Conservation (phyloP, 2,113 vertebrate genomes). For the Epinephelus moara region DNA sequence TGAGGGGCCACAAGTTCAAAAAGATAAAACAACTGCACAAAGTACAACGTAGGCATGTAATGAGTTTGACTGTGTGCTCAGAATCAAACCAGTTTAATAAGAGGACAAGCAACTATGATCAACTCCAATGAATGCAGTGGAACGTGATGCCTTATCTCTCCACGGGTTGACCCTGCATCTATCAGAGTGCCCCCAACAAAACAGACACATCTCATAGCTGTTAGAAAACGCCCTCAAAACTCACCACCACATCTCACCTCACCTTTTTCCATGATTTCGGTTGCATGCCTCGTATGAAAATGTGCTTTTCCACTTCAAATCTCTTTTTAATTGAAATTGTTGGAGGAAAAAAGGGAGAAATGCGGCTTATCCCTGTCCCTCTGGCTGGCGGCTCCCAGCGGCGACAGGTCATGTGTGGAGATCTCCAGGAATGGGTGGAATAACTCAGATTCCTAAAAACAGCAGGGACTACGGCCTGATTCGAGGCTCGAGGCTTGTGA, state of each 20-base stretch:
- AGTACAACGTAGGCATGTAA: neutral
- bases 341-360: conserved; percentile 66
- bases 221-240: conserved; percentile 26
- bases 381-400: conserved; percentile 54
- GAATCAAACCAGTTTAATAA: conserved; percentile 16
- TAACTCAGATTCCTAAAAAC: conserved; percentile 79
- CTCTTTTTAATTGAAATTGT: conserved; percentile 84
- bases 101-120: neutral
- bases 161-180: neutral
- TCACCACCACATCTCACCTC: conserved; percentile 14
- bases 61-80: conserved; percentile 7
- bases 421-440: conserved; percentile 76
- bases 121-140: conserved; percentile 4
- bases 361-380: conserved; percentile 76
- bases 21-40: neutral
- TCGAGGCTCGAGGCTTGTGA: conserved; percentile 31
- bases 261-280: conserved; percentile 37
- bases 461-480: conserved; percentile 57
- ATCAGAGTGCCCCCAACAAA: neutral
- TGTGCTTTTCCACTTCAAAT: conserved; percentile 81
- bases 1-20: neutral
- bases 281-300: conserved; percentile 64
- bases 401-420: conserved; percentile 76
- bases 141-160: neutral
- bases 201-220: neutral